Evolutionary conservation across 2,888 invertebrate species (phyloP), one percentile per base, ranked within the genome.

Genomic region (Portevinia maculata): DNA sequence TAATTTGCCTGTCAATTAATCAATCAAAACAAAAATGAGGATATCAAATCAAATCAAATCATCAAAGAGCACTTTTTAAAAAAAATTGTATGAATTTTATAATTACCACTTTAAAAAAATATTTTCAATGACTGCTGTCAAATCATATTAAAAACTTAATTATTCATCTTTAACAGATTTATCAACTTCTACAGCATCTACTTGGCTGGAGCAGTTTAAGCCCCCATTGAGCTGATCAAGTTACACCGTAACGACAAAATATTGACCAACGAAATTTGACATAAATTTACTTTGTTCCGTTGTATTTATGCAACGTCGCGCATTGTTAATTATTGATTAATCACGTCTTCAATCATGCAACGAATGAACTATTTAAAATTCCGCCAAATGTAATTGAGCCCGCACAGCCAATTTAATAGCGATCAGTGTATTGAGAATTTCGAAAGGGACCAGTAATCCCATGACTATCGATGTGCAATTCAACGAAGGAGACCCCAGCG

Each of bases 281-380:
- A 41, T 44, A 46, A 13, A 67, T 78, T 55, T 53, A 57, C 71
- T 53, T 57, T 57, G 57, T 57, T 30, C 41, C 24, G 41, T 50
- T 53, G 62, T 67, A 48, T 60, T 24, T 44, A 50, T 44, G 75
- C 34, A 34, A 62, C 13, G 78, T 83, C 78, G 71, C 67, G 78
- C 71, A 73, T 83, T 83, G 83, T 83, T 83, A 78, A 78, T 83
- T 83, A 83, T 83, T 83, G 83, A 83, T 83, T 83, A 78, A 83
- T 83, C 83, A 83, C 83, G 65, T 83, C 78, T 32, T 83, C 83
- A 78, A 83, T 83, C 83, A 83, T 78, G 78, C 78, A 83, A 32
- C 65, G 71, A 78, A 78, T 69, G 55, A 50, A 67, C 41, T 71
- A 71, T 83, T 78, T 71, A 78, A 78, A 62, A 76, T 83, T 78